Base-by-base conservation (phyloP, 2,888 invertebrate species). In the Himalopsyche tibetana region DNA sequence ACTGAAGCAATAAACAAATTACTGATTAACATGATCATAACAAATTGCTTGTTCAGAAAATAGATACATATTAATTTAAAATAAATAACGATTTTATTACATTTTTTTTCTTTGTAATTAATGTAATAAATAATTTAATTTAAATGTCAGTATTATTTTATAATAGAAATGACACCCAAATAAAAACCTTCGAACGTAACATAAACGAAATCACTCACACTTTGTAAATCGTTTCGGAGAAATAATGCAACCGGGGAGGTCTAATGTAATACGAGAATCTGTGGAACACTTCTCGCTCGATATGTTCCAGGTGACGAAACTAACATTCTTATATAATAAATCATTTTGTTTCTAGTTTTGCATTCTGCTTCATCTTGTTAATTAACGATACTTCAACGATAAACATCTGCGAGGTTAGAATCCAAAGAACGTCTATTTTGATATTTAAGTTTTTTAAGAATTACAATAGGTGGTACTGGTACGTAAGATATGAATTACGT, bases 301-400 rank as follows among this genome's bases (percentile, higher is more conserved):
- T 63, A 63, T 63, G 63, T 63, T 63, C 63, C 63, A 63, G 63
- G 63, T 63, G 63, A 63, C 63, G 63, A 63, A 63, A 63, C 63
- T 63, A 63, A 63, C 63, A 63, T 63, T 63, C 63, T 63, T 63
- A 63, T 63, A 63, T 6, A 63, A 63, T 63, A 63, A 63, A 63
- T 63, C 63, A 63, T 63, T 63, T 63, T 63, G 63, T 63, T 63
- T 63, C 63, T 63, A 63, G 63, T 63, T 63, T 63, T 63, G 63
- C 19, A 63, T 63, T 63, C 63, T n/a, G 19, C 28, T 63, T 63
- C 63, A 63, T 63, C 63, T 63, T 63, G 63, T 63, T 63, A 63
- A 63, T 63, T 63, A 63, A 63, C 63, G 63, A 63, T 19, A 4
- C 11, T 19, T 63, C 63, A 63, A 63, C 19, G 6, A 63, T 63